Base-by-base conservation (phyloP, 2,888 invertebrate species). In the Aplocera efformata region DNA sequence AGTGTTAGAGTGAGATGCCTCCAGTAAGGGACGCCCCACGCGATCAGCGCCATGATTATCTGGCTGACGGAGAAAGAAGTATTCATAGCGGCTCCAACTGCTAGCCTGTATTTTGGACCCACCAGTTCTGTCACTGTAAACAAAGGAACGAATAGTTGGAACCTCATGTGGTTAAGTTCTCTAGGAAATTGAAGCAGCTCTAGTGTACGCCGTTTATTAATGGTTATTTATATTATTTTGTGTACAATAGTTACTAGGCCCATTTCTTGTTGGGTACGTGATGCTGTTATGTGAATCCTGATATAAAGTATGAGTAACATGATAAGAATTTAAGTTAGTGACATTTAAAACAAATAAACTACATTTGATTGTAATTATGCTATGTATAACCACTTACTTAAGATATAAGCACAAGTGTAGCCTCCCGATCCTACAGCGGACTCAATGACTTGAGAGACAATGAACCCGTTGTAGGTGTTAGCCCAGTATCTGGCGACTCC, bases 11-110 rank as follows among this genome's bases (percentile, higher is more conserved):
- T 89, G 1, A 93, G 75, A 22, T 78, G 66, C 56, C 92, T 89
- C 95, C 95, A 96, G 61, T 93, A 84, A 23, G 90, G 90, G 0
- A 91, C 82, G 30, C 79, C 82, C 91, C 93, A 94, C 0, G 95
- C 94, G 2, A 92, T 78, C 24, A 91, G 65, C 0, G 92, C 94
- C 36, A 93, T 67, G 0, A 90, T 54, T 20, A 93, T 88, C 74
- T 93, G 92, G 0, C 94, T 94, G 2, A 92, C 41, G 0, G 94
- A 91, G 63, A 93, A 94, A 59, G 91, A 91, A 3, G 92, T 90
- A 39, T 91, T 91, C 34, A 93, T 84, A 26, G 93, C 76, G 6
- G 93, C 92, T 10, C 94, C 92, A 3, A 90, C 92, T 6, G 92
- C 74, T 1, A 94, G 92, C 22, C 95, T 89, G 27, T 90, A 90